These are phyloP conservation scores for Chironomus tentans DNA, from an alignment of 2,888 invertebrate genomes.

Conservation along the genomic window DNA sequence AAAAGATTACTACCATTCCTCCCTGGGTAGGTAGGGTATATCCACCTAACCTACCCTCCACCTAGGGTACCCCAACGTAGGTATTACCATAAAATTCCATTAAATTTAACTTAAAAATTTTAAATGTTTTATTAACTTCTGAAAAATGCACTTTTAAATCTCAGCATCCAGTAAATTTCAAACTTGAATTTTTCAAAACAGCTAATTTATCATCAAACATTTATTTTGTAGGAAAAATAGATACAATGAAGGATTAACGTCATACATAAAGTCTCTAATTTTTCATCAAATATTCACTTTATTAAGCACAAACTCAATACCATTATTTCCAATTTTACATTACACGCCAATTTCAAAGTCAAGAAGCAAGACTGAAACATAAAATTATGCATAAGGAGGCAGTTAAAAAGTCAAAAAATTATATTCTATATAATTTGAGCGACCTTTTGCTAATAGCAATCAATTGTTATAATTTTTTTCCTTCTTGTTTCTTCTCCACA, in stretches of 20 bases:
- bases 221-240: not conserved
- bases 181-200: too few relatives aligned
- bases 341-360: too few relatives aligned
- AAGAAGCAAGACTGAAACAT: not conserved
- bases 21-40: too few relatives aligned
- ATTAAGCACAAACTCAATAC: not conserved
- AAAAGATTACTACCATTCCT: too few relatives aligned
- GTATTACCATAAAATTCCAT: too few relatives aligned
- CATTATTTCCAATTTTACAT: not conserved
- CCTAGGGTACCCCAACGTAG: too few relatives aligned
- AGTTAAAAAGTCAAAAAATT: not conserved
- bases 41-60: too few relatives aligned
- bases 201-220: too few relatives aligned
- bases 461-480: constrained; percentile 23
- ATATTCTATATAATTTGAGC: not conserved
- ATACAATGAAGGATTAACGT: not conserved
- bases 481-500: not conserved
- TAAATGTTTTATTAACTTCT: too few relatives aligned
- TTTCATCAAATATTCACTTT: not conserved
- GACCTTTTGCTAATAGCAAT: constrained; percentile 24
- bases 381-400: not conserved
- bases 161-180: too few relatives aligned
- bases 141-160: too few relatives aligned
- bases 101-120: too few relatives aligned
- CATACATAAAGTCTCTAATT: not conserved